phyloP scores from a whole-genome alignment of 2,888 invertebrate genomes.

The Yponomeuta sedellus region DNA sequence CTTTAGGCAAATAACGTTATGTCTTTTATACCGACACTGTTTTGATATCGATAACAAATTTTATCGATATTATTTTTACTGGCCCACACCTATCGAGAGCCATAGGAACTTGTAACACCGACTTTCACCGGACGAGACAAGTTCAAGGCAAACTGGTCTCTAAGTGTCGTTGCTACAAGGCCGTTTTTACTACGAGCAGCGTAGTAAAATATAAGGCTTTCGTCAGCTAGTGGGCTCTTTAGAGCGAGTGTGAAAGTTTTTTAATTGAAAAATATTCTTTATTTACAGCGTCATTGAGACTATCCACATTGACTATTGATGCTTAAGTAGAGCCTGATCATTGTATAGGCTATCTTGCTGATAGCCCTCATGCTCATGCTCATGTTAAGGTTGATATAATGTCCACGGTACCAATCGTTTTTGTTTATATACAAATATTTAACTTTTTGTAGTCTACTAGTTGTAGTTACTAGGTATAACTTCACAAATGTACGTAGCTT shows the following conservation, averaged over 20 bases:
- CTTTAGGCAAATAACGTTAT: no score
- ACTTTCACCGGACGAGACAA: constrained; percentile 16
- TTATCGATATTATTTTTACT: background rate
- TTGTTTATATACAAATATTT: no score
- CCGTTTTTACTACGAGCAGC: constrained; percentile 14
- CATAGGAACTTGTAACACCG: background rate
- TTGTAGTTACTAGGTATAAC: no score
- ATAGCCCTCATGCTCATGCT: no score
- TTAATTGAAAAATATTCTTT: constrained; percentile 1
- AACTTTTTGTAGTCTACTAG: no score
- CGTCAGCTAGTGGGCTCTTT: constrained; percentile 2
- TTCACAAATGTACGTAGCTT: no score
- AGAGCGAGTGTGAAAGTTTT: constrained; percentile 12
- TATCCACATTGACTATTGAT: no score
- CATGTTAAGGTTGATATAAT: background rate
- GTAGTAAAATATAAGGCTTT: constrained; percentile 11
- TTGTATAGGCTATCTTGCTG: no score
- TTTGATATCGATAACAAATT: no score
- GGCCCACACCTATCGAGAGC: background rate
- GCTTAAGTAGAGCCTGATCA: no score
- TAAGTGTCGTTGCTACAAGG: constrained; percentile 13
- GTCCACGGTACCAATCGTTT: no score
- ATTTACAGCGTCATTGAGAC: background rate
- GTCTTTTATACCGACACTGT: no score
- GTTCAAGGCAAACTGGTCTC: constrained; percentile 17